Evolutionary conservation across 2,113 vertebrate species (phyloP), one percentile per base, ranked within the genome.

Genomic region (Dromas ardeola): DNA sequence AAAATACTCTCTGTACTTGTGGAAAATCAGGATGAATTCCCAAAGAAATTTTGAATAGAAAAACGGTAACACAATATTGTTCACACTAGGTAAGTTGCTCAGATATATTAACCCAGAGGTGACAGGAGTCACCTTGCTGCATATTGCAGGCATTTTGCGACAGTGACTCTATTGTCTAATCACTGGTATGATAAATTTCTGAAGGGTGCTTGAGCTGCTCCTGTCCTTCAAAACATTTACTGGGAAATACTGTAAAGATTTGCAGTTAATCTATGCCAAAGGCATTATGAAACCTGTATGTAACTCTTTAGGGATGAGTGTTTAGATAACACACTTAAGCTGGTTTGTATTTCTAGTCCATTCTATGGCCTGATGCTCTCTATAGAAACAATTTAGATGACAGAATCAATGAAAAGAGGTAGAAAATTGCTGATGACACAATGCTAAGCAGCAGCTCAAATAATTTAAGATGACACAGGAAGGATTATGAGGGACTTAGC

Each of bases 391-490:
- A 90, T 92, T 97, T 94, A 98, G 87, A 87, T 96, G 95, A 96
- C 86, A 90, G 81, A 91, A 98, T 97, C 96, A 95, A 98, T 94
- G 92, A 95, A 92, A 61, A 87, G 89, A 94, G 49, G 71, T 77
- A 91, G 56, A 82, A 83, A 97, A 95, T 49, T 95, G 88, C 97
- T 96, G 96, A 98, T 85, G 94, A 92, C 92, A 97, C 80, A 92
- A 74, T 82, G 93, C 89, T 93, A 96, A 98, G 95, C 90, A 87
- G 87, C 82, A 94, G 90, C 96, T 95, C 87, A 97, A 98, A 96
- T 92, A 97, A 96, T 66, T 82, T 96, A 77, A 61, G 79, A 96
- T 94, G 95, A 95, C 74, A 97, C 72, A 97, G 77, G 50, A 81
- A 93, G 85, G 96, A 97, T 97, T 97, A 97, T 73, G 47, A 92